Percentiles rank a stretch among this genome's conserved stretches.
phyloP scores from a whole-genome alignment of 2,113 vertebrate species.

The Noctilio leporinus region DNA sequence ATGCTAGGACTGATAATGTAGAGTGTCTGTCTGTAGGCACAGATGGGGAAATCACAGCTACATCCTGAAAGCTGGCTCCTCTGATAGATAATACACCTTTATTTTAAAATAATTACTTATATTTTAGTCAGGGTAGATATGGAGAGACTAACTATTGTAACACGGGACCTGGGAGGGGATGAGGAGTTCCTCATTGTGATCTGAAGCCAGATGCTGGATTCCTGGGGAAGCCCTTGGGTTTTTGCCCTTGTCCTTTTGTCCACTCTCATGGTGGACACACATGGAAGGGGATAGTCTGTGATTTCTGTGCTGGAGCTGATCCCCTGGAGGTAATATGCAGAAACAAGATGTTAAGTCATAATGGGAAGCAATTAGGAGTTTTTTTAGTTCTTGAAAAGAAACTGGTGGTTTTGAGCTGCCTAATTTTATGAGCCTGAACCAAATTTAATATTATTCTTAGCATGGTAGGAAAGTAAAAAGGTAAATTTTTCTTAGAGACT shows the following conservation, averaged over 20 bases:
- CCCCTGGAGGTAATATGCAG: background rate
- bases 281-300: background rate
- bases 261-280: fast-evolving
- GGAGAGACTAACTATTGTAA: background rate
- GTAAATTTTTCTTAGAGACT: background rate
- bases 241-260: background rate
- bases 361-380: background rate
- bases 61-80: background rate
- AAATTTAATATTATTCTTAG: background rate
- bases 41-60: background rate
- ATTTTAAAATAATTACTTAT: background rate
- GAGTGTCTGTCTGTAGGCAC: fast-evolving
- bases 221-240: background rate
- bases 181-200: background rate
- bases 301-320: background rate
- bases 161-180: fast-evolving
- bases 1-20: background rate
- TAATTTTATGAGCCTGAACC: background rate
- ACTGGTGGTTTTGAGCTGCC: background rate
- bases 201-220: background rate
- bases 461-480: background rate
- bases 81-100: background rate
- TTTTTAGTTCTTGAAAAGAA: background rate
- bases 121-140: background rate
- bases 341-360: background rate